A percentile compares a stretch with the other conserved stretches of the same genome.
Evolutionary conservation across 2,113 vertebrate genomes (phyloP).

Genomic region (Melanostigma gelatinosum): DNA sequence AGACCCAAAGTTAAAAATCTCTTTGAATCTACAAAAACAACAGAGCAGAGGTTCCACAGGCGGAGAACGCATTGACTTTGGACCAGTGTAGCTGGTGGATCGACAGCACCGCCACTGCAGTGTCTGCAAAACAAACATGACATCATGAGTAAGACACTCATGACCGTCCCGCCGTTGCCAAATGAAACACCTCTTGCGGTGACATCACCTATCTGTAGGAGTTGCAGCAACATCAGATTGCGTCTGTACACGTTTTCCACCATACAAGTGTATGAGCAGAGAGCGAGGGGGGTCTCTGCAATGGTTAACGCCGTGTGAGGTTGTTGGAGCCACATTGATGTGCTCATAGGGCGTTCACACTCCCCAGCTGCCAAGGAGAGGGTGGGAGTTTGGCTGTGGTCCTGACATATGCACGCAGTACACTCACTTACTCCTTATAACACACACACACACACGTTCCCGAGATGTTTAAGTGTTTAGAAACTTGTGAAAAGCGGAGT

Average conservation of each 20-base stretch:
- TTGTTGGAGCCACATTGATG: slow-evolving; percentile 50
- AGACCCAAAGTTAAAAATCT: slow-evolving; percentile 12
- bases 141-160: slow-evolving; percentile 57
- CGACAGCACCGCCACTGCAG: slow-evolving; percentile 36
- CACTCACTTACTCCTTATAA: slow-evolving; percentile 54
- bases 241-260: not conserved
- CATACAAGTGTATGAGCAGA: not conserved
- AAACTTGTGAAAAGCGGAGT: slow-evolving; percentile 16
- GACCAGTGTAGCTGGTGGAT: slow-evolving; percentile 4
- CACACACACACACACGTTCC: slow-evolving; percentile 42
- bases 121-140: slow-evolving; percentile 61
- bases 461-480: slow-evolving; percentile 27
- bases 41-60: slow-evolving; percentile 17
- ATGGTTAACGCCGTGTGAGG: slow-evolving; percentile 55
- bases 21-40: slow-evolving; percentile 12
- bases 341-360: slow-evolving; percentile 75
- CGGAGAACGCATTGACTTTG: slow-evolving; percentile 21
- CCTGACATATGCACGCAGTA: slow-evolving; percentile 58
- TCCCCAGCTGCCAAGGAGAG: slow-evolving; percentile 59
- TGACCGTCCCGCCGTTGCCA: slow-evolving; percentile 38
- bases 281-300: not conserved
- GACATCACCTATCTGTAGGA: slow-evolving; percentile 50
- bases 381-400: slow-evolving; percentile 71
- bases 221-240: slow-evolving; percentile 19
- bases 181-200: slow-evolving; percentile 55